Evolutionary conservation across 2,888 invertebrate species (phyloP).

Genomic region (Pediacus dermestoides): DNA sequence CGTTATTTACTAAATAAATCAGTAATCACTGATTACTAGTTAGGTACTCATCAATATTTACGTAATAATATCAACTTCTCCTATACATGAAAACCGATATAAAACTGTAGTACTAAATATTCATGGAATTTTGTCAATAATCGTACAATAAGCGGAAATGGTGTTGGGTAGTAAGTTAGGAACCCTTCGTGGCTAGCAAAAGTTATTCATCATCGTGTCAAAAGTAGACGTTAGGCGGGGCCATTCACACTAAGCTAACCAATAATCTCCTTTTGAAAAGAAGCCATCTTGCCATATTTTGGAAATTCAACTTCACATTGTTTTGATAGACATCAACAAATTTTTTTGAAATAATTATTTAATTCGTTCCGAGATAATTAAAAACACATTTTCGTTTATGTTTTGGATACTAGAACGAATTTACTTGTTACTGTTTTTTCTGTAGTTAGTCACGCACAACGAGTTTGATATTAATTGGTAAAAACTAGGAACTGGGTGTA

Average conservation of each 20-base stretch:
- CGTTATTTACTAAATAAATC: too few species aligned
- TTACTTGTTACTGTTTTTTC: conserved; percentile 1
- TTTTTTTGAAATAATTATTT: conserved; percentile 6
- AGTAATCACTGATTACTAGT: too few species aligned
- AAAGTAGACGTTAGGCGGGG: conserved; percentile 58
- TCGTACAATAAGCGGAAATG: conserved; percentile 20
- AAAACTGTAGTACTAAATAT: too few species aligned
- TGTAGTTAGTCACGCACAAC: conserved; percentile 3
- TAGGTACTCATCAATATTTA: too few species aligned
- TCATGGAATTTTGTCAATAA: too few species aligned
- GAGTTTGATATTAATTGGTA: too few species aligned
- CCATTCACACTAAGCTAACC: conserved; percentile 57
- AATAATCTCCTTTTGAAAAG: conserved; percentile 57
- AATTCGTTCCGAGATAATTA: conserved; percentile 10
- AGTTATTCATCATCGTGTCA: conserved; percentile 59
- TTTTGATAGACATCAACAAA: too few species aligned
- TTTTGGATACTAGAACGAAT: conserved; percentile 9
- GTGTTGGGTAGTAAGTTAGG: conserved; percentile 29
- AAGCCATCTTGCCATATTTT: conserved; percentile 54
- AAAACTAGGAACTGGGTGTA: too few species aligned
- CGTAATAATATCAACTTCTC: too few species aligned
- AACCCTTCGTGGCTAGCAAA: conserved; percentile 48
- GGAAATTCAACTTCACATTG: conserved; percentile 23
- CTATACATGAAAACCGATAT: too few species aligned
- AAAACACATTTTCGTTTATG: conserved; percentile 9